A percentile compares a stretch with the other conserved stretches of the same genome.
These are phyloP conservation scores for Sicus ferrugineus DNA, from an alignment of 2,888 invertebrate genomes.

Conservation along the genomic window DNA sequence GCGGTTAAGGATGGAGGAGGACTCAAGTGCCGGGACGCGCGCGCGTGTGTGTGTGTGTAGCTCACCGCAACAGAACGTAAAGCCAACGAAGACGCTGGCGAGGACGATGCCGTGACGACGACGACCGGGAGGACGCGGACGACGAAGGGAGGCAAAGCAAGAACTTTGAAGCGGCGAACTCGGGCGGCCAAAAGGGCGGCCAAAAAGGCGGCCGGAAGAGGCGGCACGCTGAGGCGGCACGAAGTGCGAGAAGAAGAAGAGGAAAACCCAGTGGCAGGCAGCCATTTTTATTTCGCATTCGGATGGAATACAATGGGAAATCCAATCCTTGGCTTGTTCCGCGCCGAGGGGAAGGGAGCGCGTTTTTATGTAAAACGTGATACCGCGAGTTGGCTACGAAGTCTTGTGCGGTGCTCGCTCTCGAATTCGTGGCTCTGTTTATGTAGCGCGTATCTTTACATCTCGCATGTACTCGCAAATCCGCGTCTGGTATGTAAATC, in stretches of 20 bases:
- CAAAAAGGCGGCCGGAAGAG: too few species aligned
- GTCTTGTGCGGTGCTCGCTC: too few species aligned
- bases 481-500: background rate
- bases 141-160: background rate
- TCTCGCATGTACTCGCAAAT: background rate
- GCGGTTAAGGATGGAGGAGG: background rate
- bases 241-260: background rate
- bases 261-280: slow-evolving; percentile 20
- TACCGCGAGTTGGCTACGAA: too few species aligned
- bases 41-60: background rate
- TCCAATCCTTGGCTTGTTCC: too few species aligned
- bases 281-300: slow-evolving; percentile 36
- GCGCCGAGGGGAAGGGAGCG: background rate
- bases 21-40: background rate
- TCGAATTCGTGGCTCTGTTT: too few species aligned
- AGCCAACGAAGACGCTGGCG: background rate
- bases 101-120: background rate
- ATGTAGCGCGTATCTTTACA: too few species aligned
- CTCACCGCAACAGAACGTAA: too few species aligned
- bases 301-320: slow-evolving; percentile 2
- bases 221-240: background rate
- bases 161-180: too few species aligned
- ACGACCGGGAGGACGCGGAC: slow-evolving; percentile 4
- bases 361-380: too few species aligned
- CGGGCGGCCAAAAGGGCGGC: too few species aligned